phyloP scores from a whole-genome alignment of 2,797 vertebrate genomes.

The Urosaurus nigricauda region DNA sequence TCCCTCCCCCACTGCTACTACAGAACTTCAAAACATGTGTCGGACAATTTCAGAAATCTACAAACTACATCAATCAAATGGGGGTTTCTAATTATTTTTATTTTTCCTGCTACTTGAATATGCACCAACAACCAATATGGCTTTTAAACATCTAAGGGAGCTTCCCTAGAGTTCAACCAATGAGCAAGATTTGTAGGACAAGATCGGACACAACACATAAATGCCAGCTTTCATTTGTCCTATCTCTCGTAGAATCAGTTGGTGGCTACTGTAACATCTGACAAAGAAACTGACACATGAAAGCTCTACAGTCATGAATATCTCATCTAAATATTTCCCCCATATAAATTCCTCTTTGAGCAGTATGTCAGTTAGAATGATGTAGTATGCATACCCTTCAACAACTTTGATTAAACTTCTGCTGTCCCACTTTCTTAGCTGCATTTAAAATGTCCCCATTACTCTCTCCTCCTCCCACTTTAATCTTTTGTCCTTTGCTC shows the following conservation, averaged over 20 bases:
- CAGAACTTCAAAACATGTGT: slow-evolving; percentile 9
- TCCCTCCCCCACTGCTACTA: background rate
- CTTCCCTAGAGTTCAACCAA: background rate
- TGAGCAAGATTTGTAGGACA: background rate
- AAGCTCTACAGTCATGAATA: background rate
- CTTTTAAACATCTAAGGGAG: background rate
- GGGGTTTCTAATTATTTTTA: background rate
- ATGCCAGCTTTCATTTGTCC: background rate
- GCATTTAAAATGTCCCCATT: too few relatives aligned
- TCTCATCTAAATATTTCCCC: background rate
- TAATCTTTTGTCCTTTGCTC: too few relatives aligned
- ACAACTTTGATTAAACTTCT: too few relatives aligned
- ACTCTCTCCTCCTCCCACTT: too few relatives aligned
- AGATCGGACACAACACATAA: background rate
- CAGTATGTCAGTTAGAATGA: background rate
- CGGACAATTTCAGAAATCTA: background rate
- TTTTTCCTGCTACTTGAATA: slow-evolving; percentile 5
- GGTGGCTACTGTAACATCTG: background rate
- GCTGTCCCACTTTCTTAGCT: too few relatives aligned
- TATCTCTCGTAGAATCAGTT: background rate
- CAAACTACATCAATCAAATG: slow-evolving; percentile 1
- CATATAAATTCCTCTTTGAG: background rate
- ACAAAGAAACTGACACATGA: background rate
- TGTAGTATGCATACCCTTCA: background rate
- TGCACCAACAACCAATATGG: slow-evolving; percentile 20